Conservation (phyloP, 1,140 invertebrate genomes). For the Aphelinus certus region DNA sequence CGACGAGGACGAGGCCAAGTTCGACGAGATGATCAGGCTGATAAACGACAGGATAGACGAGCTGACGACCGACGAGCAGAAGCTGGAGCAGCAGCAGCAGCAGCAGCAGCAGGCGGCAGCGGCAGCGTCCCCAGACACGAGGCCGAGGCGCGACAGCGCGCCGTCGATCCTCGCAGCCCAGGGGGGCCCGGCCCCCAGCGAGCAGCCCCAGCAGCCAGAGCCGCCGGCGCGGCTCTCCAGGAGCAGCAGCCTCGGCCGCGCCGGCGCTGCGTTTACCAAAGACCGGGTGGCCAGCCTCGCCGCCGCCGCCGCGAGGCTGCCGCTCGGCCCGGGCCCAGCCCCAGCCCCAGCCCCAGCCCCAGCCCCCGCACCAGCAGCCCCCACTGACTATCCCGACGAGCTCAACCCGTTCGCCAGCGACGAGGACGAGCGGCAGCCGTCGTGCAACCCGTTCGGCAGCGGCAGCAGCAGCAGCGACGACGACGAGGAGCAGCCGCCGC, state of each 20-base stretch:
- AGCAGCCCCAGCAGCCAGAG: slow-evolving; percentile 38
- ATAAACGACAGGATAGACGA: slow-evolving; percentile 28
- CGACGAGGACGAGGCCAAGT: not conserved
- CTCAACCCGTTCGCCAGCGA: slow-evolving; percentile 84
- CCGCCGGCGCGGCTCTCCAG: slow-evolving; percentile 40
- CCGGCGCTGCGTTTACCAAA: slow-evolving; percentile 39
- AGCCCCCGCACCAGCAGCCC: slow-evolving; percentile 4
- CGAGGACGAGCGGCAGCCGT: slow-evolving; percentile 51
- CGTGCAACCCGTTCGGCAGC: slow-evolving; percentile 77
- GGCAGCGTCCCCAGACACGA: slow-evolving; percentile 41
- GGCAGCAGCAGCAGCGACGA: slow-evolving; percentile 71
- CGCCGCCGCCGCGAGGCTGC: not conserved
- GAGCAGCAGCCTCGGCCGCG: slow-evolving; percentile 38
- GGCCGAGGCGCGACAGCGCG: slow-evolving; percentile 32
- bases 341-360: not conserved
- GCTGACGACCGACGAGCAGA: slow-evolving; percentile 15
- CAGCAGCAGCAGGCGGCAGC: slow-evolving; percentile 42
- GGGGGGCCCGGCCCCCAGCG: slow-evolving; percentile 40
- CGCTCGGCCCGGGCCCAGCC: not conserved
- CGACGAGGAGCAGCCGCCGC: slow-evolving; percentile 48
- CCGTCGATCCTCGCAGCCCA: slow-evolving; percentile 51
- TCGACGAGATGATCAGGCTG: slow-evolving; percentile 26
- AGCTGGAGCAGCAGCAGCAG: slow-evolving; percentile 60
- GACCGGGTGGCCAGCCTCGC: not conserved
- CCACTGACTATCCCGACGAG: slow-evolving; percentile 74